Percentiles rank a stretch among this genome's conserved stretches.
phyloP scores from a whole-genome alignment of 2,797 vertebrate species.

The Leptodactylus fallax region DNA sequence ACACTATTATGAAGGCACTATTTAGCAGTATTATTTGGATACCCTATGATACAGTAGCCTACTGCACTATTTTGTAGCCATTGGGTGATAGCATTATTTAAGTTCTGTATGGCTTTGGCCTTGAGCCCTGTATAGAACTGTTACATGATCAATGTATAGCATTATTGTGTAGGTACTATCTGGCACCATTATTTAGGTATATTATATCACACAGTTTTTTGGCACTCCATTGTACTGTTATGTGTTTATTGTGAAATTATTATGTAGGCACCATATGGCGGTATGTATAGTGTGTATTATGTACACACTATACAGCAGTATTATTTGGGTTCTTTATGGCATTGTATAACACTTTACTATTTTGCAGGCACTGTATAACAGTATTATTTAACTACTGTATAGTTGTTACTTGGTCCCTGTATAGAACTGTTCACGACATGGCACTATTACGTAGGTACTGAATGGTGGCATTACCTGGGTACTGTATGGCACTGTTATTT shows the following conservation, averaged over 20 bases:
- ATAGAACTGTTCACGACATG: no score
- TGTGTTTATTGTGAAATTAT: not conserved
- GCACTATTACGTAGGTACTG: no score
- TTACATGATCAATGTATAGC: not conserved
- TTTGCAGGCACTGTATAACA: not conserved
- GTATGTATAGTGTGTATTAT: not conserved
- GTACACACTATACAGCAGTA: not conserved
- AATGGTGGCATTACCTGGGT: no score
- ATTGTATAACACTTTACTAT: not conserved
- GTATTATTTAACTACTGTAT: not conserved
- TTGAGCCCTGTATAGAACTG: not conserved
- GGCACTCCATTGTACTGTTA: not conserved
- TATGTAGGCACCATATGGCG: not conserved
- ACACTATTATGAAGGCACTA: not conserved
- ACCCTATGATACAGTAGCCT: not conserved
- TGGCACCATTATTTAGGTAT: not conserved
- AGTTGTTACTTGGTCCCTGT: no score
- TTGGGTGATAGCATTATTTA: not conserved
- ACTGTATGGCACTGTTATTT: no score
- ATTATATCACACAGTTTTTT: not conserved
- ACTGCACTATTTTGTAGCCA: not conserved
- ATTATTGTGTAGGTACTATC: not conserved
- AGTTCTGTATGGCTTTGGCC: not conserved
- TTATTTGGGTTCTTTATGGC: not conserved
- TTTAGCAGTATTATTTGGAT: not conserved